Conservation (phyloP, 2,888 invertebrate genomes). For the Scaptomyza parva region DNA sequence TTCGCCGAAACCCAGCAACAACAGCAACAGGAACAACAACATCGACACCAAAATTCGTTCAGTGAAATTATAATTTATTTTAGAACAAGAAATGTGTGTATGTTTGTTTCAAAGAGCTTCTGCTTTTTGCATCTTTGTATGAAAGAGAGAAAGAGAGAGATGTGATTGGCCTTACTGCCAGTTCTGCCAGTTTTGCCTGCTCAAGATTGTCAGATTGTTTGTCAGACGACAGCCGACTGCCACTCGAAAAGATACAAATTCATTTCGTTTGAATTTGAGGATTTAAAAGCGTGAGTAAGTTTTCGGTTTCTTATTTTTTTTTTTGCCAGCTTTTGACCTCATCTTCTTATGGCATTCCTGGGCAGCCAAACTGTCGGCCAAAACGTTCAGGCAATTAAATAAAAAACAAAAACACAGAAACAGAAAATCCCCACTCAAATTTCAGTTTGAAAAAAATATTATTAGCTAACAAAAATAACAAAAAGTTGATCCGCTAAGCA, state of each 20-base stretch:
- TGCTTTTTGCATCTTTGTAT: slow-evolving; percentile 52
- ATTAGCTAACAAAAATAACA: slow-evolving; percentile 29
- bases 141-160: too few relatives aligned
- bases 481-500: slow-evolving; percentile 49
- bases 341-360: slow-evolving; percentile 34
- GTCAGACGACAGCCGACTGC: slow-evolving; percentile 23
- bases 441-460: slow-evolving; percentile 27
- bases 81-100: slow-evolving; percentile 73
- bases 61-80: slow-evolving; percentile 76
- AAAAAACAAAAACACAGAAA: slow-evolving; percentile 52
- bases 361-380: slow-evolving; percentile 28
- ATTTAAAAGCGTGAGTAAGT: slow-evolving; percentile 70
- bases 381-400: slow-evolving; percentile 63
- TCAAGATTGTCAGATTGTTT: slow-evolving; percentile 20
- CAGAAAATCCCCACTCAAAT: slow-evolving; percentile 13
- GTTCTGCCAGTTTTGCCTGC: slow-evolving; percentile 12
- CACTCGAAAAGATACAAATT: slow-evolving; percentile 51
- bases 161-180: slow-evolving; percentile 43
- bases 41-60: slow-evolving; percentile 1
- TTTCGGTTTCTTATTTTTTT: too few relatives aligned
- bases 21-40: slow-evolving; percentile 29
- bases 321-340: slow-evolving; percentile 35
- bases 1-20: slow-evolving; percentile 61
- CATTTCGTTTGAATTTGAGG: slow-evolving; percentile 71
- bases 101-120: slow-evolving; percentile 71